phyloP scores from a whole-genome alignment of 2,797 vertebrate genomes.

The Valencia hispanica region DNA sequence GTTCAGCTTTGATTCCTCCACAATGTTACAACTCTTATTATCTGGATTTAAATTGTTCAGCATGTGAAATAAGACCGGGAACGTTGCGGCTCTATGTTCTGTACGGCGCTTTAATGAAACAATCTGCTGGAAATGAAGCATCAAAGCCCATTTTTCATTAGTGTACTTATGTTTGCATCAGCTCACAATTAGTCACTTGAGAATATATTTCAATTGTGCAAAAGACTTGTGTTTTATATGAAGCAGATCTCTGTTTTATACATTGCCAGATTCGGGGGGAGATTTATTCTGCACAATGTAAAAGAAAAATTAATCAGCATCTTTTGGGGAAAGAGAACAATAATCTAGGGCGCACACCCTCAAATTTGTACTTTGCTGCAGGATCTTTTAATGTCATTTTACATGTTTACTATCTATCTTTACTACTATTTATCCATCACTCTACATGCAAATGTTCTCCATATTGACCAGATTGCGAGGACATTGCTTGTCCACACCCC shows the following conservation, averaged over 20 bases:
- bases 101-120: slow-evolving; percentile 8
- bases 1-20: slow-evolving; percentile 2
- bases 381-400: neutral
- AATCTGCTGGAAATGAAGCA: slow-evolving; percentile 17
- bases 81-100: neutral
- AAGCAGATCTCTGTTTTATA: neutral
- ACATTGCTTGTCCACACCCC: neutral
- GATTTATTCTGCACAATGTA: neutral
- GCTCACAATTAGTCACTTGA: slow-evolving; percentile 1
- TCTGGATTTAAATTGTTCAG: slow-evolving; percentile 5
- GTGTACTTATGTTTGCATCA: neutral
- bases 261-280: neutral
- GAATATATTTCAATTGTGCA: neutral
- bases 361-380: neutral
- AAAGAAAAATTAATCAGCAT: neutral
- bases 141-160: slow-evolving; percentile 31
- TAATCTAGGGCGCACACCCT: neutral
- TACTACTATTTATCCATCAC: too few relatives aligned
- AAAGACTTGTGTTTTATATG: slow-evolving; percentile 5
- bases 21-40: neutral
- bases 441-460: neutral
- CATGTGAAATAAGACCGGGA: slow-evolving; percentile 20
- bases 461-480: neutral
- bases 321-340: neutral
- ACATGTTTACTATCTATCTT: neutral